A percentile compares a stretch with the other conserved stretches of the same genome.
Evolutionary conservation across 2,113 vertebrate genomes (phyloP).

Genomic region (Tautogolabrus adspersus): DNA sequence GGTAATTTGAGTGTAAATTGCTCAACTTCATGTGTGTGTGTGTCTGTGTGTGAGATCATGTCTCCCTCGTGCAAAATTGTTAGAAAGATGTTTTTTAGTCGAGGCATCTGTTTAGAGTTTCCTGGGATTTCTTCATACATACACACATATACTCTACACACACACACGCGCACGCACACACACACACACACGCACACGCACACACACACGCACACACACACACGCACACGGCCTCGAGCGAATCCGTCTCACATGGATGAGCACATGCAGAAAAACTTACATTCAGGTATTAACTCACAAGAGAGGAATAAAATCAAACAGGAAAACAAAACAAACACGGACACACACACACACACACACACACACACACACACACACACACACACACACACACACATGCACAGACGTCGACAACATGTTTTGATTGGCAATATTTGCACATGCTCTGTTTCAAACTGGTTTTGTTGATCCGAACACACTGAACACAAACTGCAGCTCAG

Average conservation of each 20-base stretch:
- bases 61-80: constrained; percentile 20
- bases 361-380: background rate
- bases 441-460: background rate
- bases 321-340: no score
- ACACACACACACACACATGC: constrained; percentile 12
- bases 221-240: no score
- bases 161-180: no score
- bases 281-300: no score
- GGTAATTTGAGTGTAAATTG: background rate
- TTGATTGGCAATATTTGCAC: background rate
- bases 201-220: no score
- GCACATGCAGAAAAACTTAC: background rate
- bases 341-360: background rate
- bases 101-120: constrained; percentile 39
- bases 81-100: constrained; percentile 2
- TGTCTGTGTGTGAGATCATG: background rate
- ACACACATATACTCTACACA: background rate
- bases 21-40: background rate
- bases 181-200: no score
- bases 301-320: no score
- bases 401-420: background rate
- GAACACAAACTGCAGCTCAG: no score
- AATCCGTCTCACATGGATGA: no score
- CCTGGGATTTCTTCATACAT: constrained; percentile 40
- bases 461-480: background rate